Conservation (phyloP, 2,113 vertebrate genomes). For the Castor canadensis region DNA sequence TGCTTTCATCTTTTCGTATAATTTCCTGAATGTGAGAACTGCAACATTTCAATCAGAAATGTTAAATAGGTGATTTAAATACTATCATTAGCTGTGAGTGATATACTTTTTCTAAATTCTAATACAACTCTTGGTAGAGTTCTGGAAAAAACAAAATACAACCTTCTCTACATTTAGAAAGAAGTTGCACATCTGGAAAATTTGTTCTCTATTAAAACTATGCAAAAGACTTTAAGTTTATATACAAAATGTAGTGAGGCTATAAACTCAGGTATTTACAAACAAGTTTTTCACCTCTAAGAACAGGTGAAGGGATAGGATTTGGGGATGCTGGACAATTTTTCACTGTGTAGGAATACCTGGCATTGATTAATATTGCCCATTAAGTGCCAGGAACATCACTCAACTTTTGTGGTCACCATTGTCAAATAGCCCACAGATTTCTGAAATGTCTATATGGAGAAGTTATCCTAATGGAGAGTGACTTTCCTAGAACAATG, state of each 20-base stretch:
- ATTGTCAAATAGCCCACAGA: background rate
- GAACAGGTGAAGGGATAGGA: background rate
- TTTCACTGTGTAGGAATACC: background rate
- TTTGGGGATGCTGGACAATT: background rate
- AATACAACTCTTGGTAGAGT: background rate
- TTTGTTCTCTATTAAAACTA: background rate
- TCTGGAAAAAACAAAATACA: constrained; percentile 26
- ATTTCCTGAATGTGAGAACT: background rate
- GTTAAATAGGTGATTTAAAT: background rate
- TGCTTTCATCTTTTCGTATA: constrained; percentile 3
- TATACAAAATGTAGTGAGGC: background rate
- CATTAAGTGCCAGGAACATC: background rate
- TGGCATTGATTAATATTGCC: background rate
- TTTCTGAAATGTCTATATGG: background rate
- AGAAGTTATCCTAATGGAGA: background rate
- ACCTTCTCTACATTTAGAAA: constrained; percentile 36
- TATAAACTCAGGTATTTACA: constrained; percentile 6
- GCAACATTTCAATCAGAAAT: background rate
- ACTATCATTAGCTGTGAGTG: background rate
- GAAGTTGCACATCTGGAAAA: background rate
- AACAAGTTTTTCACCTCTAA: background rate
- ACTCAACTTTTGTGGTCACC: background rate
- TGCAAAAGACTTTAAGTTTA: background rate
- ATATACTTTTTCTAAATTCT: constrained; percentile 21
- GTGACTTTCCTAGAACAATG: background rate